Percentiles rank a stretch among this genome's conserved stretches.
Conservation (phyloP, 1,140 invertebrate genomes). For the Drosophila elegans region DNA sequence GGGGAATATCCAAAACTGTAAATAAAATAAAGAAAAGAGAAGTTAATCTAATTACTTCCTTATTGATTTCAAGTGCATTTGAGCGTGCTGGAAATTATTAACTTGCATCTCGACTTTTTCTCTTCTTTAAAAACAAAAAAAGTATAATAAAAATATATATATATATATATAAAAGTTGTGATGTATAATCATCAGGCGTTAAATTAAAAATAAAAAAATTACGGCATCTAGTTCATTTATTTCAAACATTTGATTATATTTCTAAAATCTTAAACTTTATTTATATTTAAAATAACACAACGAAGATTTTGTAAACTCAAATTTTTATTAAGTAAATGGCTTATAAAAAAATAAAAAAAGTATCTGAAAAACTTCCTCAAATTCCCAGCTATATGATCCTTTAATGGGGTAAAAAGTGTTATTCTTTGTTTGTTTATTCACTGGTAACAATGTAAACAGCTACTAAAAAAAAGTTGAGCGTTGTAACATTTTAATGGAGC, state of each 20-base stretch:
- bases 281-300: no score
- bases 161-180: background rate
- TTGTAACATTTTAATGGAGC: conserved; percentile 73
- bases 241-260: no score
- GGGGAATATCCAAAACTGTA: conserved; percentile 7
- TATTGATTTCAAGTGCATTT: conserved; percentile 68
- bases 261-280: no score
- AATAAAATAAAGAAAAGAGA: conserved; percentile 10
- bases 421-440: conserved; percentile 11
- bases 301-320: no score
- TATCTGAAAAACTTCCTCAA: background rate
- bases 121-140: conserved; percentile 38
- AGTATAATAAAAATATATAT: conserved; percentile 40
- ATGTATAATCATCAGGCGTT: background rate
- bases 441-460: conserved; percentile 9
- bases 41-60: conserved; percentile 75
- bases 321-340: background rate
- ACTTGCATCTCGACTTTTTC: background rate
- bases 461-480: conserved; percentile 12
- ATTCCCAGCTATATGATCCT: conserved; percentile 10
- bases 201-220: background rate
- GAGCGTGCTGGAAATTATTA: conserved; percentile 51
- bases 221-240: no score
- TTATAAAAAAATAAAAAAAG: background rate
- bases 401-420: conserved; percentile 22